Percentiles rank a stretch among this genome's conserved stretches.
phyloP scores from a whole-genome alignment of 1,140 invertebrate genomes.

The Zaprionus africanus region DNA sequence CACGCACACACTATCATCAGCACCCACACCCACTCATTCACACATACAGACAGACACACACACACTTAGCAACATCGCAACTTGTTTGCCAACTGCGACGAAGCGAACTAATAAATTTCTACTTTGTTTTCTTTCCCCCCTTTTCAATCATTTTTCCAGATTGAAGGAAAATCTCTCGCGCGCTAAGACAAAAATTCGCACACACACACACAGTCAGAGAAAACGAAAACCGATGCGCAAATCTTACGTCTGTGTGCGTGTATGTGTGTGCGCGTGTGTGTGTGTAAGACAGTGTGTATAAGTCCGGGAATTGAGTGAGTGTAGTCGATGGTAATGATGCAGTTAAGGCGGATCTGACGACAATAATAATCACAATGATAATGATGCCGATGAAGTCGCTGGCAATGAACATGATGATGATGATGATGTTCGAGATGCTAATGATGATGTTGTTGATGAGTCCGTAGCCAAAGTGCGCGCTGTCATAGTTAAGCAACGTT shows the following conservation, averaged over 20 bases:
- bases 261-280: not conserved
- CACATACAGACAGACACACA: slow-evolving; percentile 38
- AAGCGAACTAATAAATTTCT: slow-evolving; percentile 82
- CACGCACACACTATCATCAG: slow-evolving; percentile 44
- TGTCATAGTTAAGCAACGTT: slow-evolving; percentile 56
- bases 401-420: slow-evolving; percentile 24
- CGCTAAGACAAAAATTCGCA: slow-evolving; percentile 45
- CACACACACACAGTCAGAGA: slow-evolving; percentile 4
- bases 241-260: not conserved
- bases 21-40: slow-evolving; percentile 41
- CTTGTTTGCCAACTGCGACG: slow-evolving; percentile 79
- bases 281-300: slow-evolving; percentile 27
- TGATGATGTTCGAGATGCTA: slow-evolving; percentile 52
- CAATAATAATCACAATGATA: slow-evolving; percentile 33
- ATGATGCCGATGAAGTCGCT: slow-evolving; percentile 54
- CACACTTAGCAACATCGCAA: slow-evolving; percentile 60
- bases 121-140: slow-evolving; percentile 57
- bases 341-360: slow-evolving; percentile 45
- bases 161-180: slow-evolving; percentile 53
- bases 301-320: slow-evolving; percentile 39
- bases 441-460: slow-evolving; percentile 41
- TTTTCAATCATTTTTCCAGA: slow-evolving; percentile 74
- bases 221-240: slow-evolving; percentile 34
- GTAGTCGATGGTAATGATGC: slow-evolving; percentile 57
- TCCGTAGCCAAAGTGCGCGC: slow-evolving; percentile 27